Evolutionary conservation across 1,140 invertebrate species (phyloP).

Genomic region (Euura lappo): DNA sequence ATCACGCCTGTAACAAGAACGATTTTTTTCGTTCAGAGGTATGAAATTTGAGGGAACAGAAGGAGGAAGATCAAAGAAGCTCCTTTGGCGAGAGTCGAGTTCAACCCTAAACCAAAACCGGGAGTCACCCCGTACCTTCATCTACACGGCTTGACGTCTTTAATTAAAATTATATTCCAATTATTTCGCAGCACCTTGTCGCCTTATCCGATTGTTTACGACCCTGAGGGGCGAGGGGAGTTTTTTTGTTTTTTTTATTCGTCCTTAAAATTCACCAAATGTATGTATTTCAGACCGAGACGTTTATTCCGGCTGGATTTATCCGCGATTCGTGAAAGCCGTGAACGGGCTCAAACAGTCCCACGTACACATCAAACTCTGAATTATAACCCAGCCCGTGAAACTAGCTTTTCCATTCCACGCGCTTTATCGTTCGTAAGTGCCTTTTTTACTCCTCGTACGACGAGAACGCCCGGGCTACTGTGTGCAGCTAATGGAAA

Average conservation of each 20-base stretch:
- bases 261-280: neutral
- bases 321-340: neutral
- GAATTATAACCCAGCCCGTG: neutral
- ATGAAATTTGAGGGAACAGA: neutral
- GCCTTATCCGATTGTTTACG: neutral
- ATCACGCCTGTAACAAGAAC: too few species aligned
- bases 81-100: neutral
- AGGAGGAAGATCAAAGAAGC: neutral
- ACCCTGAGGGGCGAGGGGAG: neutral
- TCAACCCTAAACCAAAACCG: neutral
- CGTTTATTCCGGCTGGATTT: neutral
- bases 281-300: neutral
- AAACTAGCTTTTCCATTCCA: neutral
- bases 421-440: neutral
- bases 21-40: neutral
- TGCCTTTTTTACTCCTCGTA: neutral
- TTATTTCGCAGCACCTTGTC: neutral
- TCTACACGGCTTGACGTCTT: neutral
- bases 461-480: neutral
- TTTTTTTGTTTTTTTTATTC: too few species aligned
- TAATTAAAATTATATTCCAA: constrained; percentile 3
- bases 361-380: neutral
- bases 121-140: neutral
- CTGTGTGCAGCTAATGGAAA: constrained; percentile 2
- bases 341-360: neutral